Evolutionary conservation across 2,888 invertebrate species (phyloP).

Genomic region (Dryobotodes eremita): DNA sequence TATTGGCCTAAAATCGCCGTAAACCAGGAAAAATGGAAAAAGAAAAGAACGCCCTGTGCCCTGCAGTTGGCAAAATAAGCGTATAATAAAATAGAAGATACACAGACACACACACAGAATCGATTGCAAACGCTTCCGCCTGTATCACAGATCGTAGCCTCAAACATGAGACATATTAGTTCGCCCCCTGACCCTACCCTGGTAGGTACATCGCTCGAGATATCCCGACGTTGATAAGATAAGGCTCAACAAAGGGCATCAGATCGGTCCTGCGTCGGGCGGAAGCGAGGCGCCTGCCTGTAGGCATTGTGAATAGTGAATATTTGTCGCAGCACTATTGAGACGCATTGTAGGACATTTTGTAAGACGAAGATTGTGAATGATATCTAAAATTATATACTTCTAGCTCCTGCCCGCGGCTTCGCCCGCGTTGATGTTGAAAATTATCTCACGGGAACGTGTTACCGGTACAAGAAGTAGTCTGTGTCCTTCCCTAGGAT

Average conservation of each 20-base stretch:
- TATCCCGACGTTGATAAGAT: background rate
- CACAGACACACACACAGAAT: background rate
- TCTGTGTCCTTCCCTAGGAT: too few relatives aligned
- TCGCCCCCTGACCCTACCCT: conserved; percentile 12
- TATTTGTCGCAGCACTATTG: conserved; percentile 2
- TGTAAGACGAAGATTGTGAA: background rate
- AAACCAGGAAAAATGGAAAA: background rate
- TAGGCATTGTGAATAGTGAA: conserved; percentile 4
- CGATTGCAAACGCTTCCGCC: background rate
- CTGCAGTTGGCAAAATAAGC: background rate
- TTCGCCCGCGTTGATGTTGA: too few relatives aligned
- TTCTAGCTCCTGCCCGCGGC: too few relatives aligned
- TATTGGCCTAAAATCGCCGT: background rate
- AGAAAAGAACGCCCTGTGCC: background rate
- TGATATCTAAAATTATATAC: background rate
- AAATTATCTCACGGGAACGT: too few relatives aligned
- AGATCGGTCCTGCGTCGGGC: conserved; percentile 5
- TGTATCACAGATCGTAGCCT: background rate
- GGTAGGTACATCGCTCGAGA: conserved; percentile 9
- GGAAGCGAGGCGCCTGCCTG: conserved; percentile 6
- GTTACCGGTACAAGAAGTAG: too few relatives aligned
- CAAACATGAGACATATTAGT: conserved; percentile 13
- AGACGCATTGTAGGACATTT: background rate
- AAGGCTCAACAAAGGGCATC: conserved; percentile 7
- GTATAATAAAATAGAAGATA: background rate